Base-by-base conservation (phyloP, 2,888 invertebrate genomes). In the Drosophila subsilvestris region DNA sequence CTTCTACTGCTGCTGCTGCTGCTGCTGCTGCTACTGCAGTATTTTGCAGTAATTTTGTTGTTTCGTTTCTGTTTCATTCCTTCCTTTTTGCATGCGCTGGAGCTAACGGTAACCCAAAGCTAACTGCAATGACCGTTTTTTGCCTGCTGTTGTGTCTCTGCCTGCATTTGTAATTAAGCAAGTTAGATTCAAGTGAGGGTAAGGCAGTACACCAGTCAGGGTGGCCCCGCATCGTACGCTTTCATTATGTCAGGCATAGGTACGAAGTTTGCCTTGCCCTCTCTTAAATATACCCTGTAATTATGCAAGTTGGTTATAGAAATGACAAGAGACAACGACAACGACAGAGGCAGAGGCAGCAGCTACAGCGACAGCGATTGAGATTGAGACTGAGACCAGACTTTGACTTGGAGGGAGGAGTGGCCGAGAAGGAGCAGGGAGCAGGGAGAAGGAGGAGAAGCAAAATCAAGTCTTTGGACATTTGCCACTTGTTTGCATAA, bases 111-210 rank as follows among this genome's bases (percentile, higher is more conserved):
- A 87, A 63, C 68, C 56, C 50, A 67, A 55, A 76, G 71, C 80
- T 85, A 83, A 83, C 87, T 85, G 87, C 82, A 77, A 81, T 74
- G 85, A 70, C 87, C 68, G 76, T 73, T 70, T 67, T 78, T 70
- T 67, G 61, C 54, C 49, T 60, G 55, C 48, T 74, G 62, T 72
- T 76, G 71, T 83, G 80, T 76, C 54, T 55, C 51, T 25, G 62
- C 27, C 47, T 71, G 61, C 56, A 56, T 55, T 67, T 56, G 68
- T 59, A 75, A 75, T 75, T 75, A 66, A 60, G 67, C 75, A 62
- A 57, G 63, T 48, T 63, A 63, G 62, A 67, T 66, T 62, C 56
- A 43, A 56, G 56, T 67, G 61, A n/a, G 7, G 37, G 37, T n/a
- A 2, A 6, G 37, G 37, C 37, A 7, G n/a, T n/a, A 1, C 6